Evolutionary conservation across 2,797 vertebrate species (phyloP).

Genomic region (Geotrypetes seraphini): DNA sequence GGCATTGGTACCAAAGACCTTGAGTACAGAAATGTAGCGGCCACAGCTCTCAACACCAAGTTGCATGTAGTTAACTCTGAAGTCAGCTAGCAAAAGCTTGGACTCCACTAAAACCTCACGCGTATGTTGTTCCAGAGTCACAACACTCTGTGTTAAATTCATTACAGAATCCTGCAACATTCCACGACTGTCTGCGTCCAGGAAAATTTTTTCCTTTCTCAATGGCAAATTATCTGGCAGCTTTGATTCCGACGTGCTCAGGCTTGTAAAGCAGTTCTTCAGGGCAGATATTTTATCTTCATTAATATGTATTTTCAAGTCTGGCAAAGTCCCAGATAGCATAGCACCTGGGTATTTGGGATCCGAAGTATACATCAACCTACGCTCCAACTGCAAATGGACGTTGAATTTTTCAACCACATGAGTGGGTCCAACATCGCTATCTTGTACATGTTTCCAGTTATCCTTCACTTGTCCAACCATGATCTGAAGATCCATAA

Average conservation of each 20-base stretch:
- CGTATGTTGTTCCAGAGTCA: constrained; percentile 84
- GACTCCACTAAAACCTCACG: constrained; percentile 91
- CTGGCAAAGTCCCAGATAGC: constrained; percentile 83
- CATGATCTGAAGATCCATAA: constrained; percentile 96
- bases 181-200: constrained; percentile 67
- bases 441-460: constrained; percentile 91
- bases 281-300: constrained; percentile 89
- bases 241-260: constrained; percentile 54
- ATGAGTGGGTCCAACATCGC: constrained; percentile 87
- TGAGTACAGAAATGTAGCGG: constrained; percentile 91
- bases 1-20: constrained; percentile 90
- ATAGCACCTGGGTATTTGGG: constrained; percentile 91
- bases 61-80: constrained; percentile 95
- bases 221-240: constrained; percentile 58
- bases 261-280: constrained; percentile 72
- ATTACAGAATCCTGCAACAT: constrained; percentile 79
- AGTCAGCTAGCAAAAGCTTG: constrained; percentile 85
- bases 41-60: constrained; percentile 88
- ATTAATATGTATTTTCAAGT: constrained; percentile 93
- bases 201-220: constrained; percentile 79
- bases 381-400: constrained; percentile 81
- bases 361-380: constrained; percentile 90
- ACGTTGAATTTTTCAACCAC: constrained; percentile 97
- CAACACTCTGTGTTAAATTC: constrained; percentile 87
- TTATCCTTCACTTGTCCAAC: constrained; percentile 89